Conservation (phyloP, 2,797 vertebrate genomes). For the Fistularia commersonii region DNA sequence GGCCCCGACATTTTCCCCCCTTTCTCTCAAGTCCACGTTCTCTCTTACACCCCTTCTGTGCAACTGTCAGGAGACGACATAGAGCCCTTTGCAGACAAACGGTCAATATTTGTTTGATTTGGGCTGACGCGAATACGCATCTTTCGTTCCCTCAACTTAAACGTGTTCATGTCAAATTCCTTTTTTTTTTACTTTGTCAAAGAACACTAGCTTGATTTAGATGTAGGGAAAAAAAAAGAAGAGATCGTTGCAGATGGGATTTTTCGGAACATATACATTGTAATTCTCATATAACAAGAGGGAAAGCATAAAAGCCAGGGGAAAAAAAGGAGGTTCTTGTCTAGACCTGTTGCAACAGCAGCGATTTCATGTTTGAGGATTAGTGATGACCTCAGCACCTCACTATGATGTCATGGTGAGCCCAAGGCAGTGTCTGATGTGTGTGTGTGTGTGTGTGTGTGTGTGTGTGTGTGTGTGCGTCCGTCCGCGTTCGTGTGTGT, state of each 20-base stretch:
- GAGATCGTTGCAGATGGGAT: neutral
- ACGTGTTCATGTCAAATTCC: neutral
- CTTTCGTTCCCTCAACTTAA: neutral
- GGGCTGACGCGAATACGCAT: neutral
- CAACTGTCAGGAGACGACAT: slow-evolving; percentile 32
- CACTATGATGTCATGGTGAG: slow-evolving; percentile 75
- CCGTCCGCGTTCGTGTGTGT: too few species aligned
- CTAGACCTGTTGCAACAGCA: slow-evolving; percentile 62
- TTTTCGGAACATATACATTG: slow-evolving; percentile 9
- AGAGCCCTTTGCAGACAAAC: slow-evolving; percentile 48
- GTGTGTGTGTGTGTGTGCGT: slow-evolving; percentile 13
- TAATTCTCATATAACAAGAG: slow-evolving; percentile 15
- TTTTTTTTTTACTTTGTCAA: too few species aligned
- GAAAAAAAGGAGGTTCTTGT: slow-evolving; percentile 53
- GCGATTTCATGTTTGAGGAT: slow-evolving; percentile 53
- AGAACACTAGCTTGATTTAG: neutral
- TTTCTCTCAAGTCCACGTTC: slow-evolving; percentile 1
- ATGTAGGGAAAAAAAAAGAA: neutral
- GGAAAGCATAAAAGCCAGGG: slow-evolving; percentile 8
- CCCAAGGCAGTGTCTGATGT: slow-evolving; percentile 58
- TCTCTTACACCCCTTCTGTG: slow-evolving; percentile 15
- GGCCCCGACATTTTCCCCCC: slow-evolving; percentile 33
- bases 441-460: slow-evolving; percentile 24
- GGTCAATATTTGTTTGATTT: slow-evolving; percentile 10
- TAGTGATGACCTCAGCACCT: slow-evolving; percentile 69